These are phyloP conservation scores for Canis aureus DNA, from an alignment of 2,113 vertebrate genomes.

Conservation along the genomic window DNA sequence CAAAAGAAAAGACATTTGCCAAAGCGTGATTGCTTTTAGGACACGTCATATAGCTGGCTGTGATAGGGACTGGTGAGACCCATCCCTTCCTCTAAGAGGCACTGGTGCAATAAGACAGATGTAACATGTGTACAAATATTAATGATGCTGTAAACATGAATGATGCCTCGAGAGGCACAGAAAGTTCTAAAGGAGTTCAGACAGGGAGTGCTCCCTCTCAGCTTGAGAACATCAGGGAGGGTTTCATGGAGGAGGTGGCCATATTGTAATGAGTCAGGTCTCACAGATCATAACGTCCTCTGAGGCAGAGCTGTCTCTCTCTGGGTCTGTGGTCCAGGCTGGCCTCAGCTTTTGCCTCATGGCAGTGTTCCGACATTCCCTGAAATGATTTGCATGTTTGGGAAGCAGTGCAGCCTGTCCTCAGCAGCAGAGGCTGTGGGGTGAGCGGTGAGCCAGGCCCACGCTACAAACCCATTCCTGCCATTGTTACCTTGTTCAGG, in stretches of 20 bases:
- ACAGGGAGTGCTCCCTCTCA: not conserved
- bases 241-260: not conserved
- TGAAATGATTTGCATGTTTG: not conserved
- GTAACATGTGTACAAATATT: not conserved
- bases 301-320: not conserved
- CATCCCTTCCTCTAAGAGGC: not conserved
- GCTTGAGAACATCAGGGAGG: not conserved
- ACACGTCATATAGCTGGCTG: not conserved
- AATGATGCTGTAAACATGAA: not conserved
- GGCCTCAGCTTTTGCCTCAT: not conserved
- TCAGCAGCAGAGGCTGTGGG: not conserved
- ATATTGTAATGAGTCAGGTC: not conserved
- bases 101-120: not conserved
- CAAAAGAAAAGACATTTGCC: slow-evolving; percentile 10
- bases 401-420: not conserved
- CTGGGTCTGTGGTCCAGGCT: not conserved
- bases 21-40: not conserved
- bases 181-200: slow-evolving; percentile 9
- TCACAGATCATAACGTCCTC: not conserved
- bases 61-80: not conserved
- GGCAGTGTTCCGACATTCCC: not conserved
- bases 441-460: not conserved
- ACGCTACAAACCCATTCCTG: slow-evolving; percentile 13
- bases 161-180: not conserved
- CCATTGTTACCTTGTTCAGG: not conserved